These are phyloP conservation scores for Danionella dracula DNA, from an alignment of 2,797 vertebrate species.

Conservation along the genomic window DNA sequence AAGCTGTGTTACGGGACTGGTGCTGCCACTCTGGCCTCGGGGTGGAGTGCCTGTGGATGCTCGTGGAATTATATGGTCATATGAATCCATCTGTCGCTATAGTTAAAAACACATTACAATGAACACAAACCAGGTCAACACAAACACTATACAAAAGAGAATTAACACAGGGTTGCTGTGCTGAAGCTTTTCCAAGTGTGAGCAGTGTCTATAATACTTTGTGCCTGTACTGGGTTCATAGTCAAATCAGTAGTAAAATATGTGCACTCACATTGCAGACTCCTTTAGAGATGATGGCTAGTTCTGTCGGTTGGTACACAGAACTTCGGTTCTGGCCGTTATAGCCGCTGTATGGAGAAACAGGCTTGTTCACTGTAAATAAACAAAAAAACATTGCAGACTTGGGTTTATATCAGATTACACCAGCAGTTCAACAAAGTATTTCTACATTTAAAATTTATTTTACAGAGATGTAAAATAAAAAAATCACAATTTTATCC, in stretches of 20 bases:
- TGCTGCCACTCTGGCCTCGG: conserved; percentile 58
- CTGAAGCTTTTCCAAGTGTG: not conserved
- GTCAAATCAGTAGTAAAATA: conserved; percentile 10
- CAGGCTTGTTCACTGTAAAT: conserved; percentile 73
- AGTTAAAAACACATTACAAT: not conserved
- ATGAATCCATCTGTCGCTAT: conserved; percentile 61
- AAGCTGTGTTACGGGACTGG: conserved; percentile 63
- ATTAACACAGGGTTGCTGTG: too few species aligned
- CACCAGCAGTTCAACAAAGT: too few species aligned
- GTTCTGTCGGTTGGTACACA: conserved; percentile 93
- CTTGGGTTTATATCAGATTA: too few species aligned
- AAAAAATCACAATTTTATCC: too few species aligned
- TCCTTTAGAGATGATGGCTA: conserved; percentile 86
- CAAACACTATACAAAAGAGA: not conserved
- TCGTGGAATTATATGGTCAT: conserved; percentile 78
- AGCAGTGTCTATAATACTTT: not conserved
- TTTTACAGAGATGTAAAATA: too few species aligned
- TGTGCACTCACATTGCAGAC: conserved; percentile 68
- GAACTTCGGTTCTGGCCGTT: conserved; percentile 83
- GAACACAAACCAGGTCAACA: not conserved
- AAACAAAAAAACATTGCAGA: not conserved
- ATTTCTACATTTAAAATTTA: too few species aligned
- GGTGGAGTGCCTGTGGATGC: conserved; percentile 70
- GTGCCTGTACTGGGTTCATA: not conserved
- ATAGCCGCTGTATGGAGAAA: conserved; percentile 92